These are phyloP conservation scores for Camponotus vicinus DNA, from an alignment of 1,140 invertebrate species.

Conservation along the genomic window DNA sequence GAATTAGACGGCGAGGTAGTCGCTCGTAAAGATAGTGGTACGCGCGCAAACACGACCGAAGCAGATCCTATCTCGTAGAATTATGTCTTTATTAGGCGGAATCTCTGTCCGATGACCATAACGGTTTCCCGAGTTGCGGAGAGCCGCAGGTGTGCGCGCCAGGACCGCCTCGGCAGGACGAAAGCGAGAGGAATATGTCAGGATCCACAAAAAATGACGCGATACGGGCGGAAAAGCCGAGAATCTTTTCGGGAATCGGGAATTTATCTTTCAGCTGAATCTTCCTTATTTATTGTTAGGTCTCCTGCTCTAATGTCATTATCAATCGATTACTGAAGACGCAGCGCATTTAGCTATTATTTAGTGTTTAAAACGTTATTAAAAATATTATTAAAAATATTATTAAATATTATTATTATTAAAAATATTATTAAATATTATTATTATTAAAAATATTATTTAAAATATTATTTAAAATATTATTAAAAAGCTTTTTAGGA, in stretches of 20 bases:
- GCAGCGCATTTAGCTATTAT: neutral
- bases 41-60: conserved; percentile 64
- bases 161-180: conserved; percentile 27
- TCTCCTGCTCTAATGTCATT: neutral
- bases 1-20: conserved; percentile 71
- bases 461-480: neutral
- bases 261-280: conserved; percentile 27
- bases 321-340: neutral
- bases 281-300: neutral
- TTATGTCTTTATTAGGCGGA: conserved; percentile 84
- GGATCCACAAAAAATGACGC: conserved; percentile 27
- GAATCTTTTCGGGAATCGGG: neutral
- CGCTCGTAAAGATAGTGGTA: conserved; percentile 73
- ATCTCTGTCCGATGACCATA: conserved; percentile 79
- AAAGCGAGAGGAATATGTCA: conserved; percentile 35
- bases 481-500: neutral
- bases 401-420: neutral
- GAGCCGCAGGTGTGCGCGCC: conserved; percentile 71
- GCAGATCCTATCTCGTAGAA: conserved; percentile 82
- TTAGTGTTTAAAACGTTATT: neutral
- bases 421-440: neutral
- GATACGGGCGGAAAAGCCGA: conserved; percentile 19
- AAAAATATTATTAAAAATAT: neutral
- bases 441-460: neutral
- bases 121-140: conserved; percentile 71